Conservation (phyloP, 2,888 invertebrate species). For the Parasteatoda lunata region DNA sequence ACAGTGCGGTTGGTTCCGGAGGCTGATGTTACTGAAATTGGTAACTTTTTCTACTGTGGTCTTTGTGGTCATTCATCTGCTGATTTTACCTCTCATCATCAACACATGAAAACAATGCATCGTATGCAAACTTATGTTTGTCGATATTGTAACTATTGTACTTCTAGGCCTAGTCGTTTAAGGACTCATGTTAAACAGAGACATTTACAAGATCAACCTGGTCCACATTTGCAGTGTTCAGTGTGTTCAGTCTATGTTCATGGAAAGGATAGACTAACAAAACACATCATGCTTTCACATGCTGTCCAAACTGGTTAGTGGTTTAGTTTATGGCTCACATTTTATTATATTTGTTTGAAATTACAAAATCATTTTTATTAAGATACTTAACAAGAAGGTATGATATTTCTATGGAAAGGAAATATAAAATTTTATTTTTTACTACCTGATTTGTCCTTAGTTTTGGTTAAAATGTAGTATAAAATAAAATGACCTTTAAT, state of each 20-base stretch:
- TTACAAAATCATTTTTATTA: too few species aligned
- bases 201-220: constrained; percentile 71
- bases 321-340: not conserved
- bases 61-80: constrained; percentile 68
- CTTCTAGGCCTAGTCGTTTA: constrained; percentile 69
- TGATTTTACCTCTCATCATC: constrained; percentile 70
- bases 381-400: too few species aligned
- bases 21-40: constrained; percentile 70
- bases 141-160: constrained; percentile 70
- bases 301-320: constrained; percentile 70
- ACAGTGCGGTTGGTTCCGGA: constrained; percentile 70
- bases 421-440: too few species aligned
- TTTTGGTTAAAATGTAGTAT: too few species aligned
- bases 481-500: too few species aligned
- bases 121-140: constrained; percentile 70
- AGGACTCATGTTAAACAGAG: constrained; percentile 71
- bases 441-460: too few species aligned
- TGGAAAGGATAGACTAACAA: constrained; percentile 70
- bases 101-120: constrained; percentile 71
- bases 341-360: too few species aligned
- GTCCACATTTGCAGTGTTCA: constrained; percentile 70
- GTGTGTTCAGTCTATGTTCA: constrained; percentile 71
- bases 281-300: constrained; percentile 71
- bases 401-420: too few species aligned
- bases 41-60: constrained; percentile 70